A percentile compares a stretch with the other conserved stretches of the same genome.
Evolutionary conservation across 1,140 invertebrate species (phyloP).

Genomic region (Cotesia vestalis): DNA sequence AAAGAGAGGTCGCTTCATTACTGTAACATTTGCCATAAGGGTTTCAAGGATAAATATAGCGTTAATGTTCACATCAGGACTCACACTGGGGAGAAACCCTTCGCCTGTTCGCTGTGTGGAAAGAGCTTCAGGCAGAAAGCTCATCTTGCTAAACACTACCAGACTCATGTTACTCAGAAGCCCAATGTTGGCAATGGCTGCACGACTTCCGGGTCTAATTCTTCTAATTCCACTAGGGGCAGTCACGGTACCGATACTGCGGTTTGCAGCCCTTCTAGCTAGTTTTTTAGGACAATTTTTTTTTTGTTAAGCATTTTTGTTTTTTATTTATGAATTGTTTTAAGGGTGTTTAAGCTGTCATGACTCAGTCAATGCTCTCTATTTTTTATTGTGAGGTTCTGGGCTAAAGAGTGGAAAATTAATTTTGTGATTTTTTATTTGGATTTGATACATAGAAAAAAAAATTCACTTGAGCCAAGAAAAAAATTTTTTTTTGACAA

Average conservation of each 20-base stretch:
- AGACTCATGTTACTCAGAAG: slow-evolving; percentile 89
- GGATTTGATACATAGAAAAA: too few relatives aligned
- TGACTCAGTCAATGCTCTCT: slow-evolving; percentile 13
- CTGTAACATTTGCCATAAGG: slow-evolving; percentile 90
- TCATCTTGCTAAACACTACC: slow-evolving; percentile 96
- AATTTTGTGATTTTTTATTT: too few relatives aligned
- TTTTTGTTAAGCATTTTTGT: background rate
- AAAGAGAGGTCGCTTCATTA: slow-evolving; percentile 89
- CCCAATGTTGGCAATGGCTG: slow-evolving; percentile 57
- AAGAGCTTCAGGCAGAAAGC: slow-evolving; percentile 96
- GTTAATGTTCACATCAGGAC: slow-evolving; percentile 92
- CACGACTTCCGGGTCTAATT: slow-evolving; percentile 43
- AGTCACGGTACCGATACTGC: slow-evolving; percentile 43
- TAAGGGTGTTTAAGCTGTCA: too few relatives aligned
- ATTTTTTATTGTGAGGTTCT: slow-evolving; percentile 7
- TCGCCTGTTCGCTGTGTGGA: slow-evolving; percentile 86
- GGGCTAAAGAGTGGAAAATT: too few relatives aligned
- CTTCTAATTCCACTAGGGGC: slow-evolving; percentile 38
- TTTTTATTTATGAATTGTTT: too few relatives aligned
- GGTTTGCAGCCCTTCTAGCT: slow-evolving; percentile 51
- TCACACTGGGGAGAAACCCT: slow-evolving; percentile 91
- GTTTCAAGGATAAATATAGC: slow-evolving; percentile 93
- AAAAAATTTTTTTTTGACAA: too few relatives aligned
- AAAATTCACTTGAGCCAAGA: too few relatives aligned
- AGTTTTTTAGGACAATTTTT: slow-evolving; percentile 40